Evolutionary conservation across 1,140 invertebrate species (phyloP), one percentile per base, ranked within the genome.

Genomic region (Tetramorium simillimum): DNA sequence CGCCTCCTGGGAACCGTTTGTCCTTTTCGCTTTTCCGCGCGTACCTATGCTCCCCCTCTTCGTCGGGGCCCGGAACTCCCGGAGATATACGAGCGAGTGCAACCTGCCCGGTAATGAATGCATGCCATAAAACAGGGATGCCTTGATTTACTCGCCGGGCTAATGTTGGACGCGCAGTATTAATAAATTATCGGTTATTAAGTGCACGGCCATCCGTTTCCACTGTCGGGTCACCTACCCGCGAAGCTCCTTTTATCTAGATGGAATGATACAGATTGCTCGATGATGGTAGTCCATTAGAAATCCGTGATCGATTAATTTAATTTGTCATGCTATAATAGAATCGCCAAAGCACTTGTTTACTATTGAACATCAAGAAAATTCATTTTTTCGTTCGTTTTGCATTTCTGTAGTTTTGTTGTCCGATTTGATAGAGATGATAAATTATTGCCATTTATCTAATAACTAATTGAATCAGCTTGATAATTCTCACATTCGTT

Each of bases 101-200:
- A 91, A 92, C 91, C 92, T 92, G 90, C 88, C 88, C 88, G 87
- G 92, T 94, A 94, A 94, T 94, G 93, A 94, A 94, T 93, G 93
- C 93, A 92, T 89, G 92, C 92, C 92, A 91, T 94, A 94, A 94
- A 94, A 94, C 91, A 93, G 92, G 93, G 89, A 93, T 88, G 88
- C 92, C 88, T 94, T 94, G 94, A 94, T 94, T 94, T 94, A 94
- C 93, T 94, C 89, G 84, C 91, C 89, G 85, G 75, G 72, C 91
- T 93, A 93, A 93, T 91, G 88, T 88, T 87, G 86, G 88, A 86
- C 85, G 77, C 28, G 82, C 88, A 86, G 91, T 91, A 94, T 94
- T 94, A 94, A 94, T 94, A 94, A 94, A 94, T 94, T 94, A 93
- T 94, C 88, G 81, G 91, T 94, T 94, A 94, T 93, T 94, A 94